phyloP scores from a whole-genome alignment of 2,888 invertebrate genomes.

The Tuberolachnus salignus region DNA sequence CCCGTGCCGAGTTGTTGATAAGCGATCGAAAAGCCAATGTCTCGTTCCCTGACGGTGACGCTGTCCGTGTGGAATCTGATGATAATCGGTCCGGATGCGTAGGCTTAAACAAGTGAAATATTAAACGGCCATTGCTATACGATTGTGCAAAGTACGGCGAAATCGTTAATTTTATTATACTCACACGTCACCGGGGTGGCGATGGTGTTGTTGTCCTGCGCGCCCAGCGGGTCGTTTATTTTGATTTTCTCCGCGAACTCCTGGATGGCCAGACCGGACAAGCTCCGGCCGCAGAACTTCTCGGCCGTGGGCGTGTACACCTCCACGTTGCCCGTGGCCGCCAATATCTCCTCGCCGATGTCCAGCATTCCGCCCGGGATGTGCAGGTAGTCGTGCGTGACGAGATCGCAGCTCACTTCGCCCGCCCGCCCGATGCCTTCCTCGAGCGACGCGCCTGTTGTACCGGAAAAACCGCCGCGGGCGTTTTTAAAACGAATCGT shows the following conservation, averaged over 20 bases:
- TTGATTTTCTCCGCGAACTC: slow-evolving; percentile 56
- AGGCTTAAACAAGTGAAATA: slow-evolving; percentile 44
- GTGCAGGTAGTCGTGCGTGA: slow-evolving; percentile 56
- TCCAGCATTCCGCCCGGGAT: slow-evolving; percentile 56
- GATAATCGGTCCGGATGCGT: slow-evolving; percentile 57
- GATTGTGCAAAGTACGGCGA: too few relatives aligned
- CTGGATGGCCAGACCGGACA: slow-evolving; percentile 56
- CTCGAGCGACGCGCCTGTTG: slow-evolving; percentile 46
- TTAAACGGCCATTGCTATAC: too few relatives aligned
- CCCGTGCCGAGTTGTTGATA: slow-evolving; percentile 57
- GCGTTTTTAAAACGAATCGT: too few relatives aligned
- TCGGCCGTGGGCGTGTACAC: slow-evolving; percentile 54
- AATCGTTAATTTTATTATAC: background rate
- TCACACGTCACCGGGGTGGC: slow-evolving; percentile 55
- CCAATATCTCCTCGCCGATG: slow-evolving; percentile 51
- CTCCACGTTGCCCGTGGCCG: slow-evolving; percentile 40
- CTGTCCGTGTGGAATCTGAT: slow-evolving; percentile 57
- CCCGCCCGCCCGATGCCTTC: slow-evolving; percentile 56
- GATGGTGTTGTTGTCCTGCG: slow-evolving; percentile 54
- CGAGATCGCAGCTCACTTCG: slow-evolving; percentile 55
- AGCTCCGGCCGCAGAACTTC: slow-evolving; percentile 56
- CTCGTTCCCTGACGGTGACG: slow-evolving; percentile 50
- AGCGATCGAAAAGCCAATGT: slow-evolving; percentile 56
- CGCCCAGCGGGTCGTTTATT: slow-evolving; percentile 54
- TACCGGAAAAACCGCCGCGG: too few relatives aligned